Evolutionary conservation across 2,113 vertebrate species (phyloP), one percentile per base, ranked within the genome.

Genomic region (Sinosuthora webbiana): DNA sequence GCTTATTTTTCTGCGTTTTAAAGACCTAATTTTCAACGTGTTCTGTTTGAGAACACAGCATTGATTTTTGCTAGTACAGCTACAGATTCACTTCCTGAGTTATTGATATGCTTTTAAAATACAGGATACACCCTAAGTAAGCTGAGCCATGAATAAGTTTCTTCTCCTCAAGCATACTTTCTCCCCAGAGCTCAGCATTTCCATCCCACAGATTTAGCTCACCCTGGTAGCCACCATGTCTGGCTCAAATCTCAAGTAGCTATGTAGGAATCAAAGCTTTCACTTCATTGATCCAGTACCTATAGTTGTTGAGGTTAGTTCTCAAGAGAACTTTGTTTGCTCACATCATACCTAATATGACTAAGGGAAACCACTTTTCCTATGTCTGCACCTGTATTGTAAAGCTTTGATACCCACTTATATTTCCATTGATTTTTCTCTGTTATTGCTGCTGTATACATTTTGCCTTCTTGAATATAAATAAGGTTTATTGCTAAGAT

Each of bases 31-130:
- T 92, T 90, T 87, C 56, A 67, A 69, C 33, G 11, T 81, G 10
- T 68, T 87, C n/a, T 75, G 9, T 89, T 93, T 89, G 50, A 91
- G 59, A 30, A 68, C 39, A 55, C 28, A 78, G n/a, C 62, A 89
- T 39, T 71, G 39, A 90, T 90, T 96, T 95, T 89, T 89, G 31
- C 23, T 63, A 42, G 25, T 60, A 84, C 47, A 63, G 75, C 42
- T 90, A 90, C 33, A 67, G 56, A 68, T 67, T 89, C n/a, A 35
- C 30, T 71, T 53, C 16, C 30, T 42, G 55, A 50, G 71, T 84
- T 92, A 95, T 23, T 68, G 44, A 90, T 86, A 90, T 28, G 27
- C 41, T 94, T 96, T 93, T 89, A 90, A 92, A 95, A 94, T 45
- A 78, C 41, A 78, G 28, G 47, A 53, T 52, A 56, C 27, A 53